Evolutionary conservation across 1,140 invertebrate genomes (phyloP).

Genomic region (Bombus cullumanus): DNA sequence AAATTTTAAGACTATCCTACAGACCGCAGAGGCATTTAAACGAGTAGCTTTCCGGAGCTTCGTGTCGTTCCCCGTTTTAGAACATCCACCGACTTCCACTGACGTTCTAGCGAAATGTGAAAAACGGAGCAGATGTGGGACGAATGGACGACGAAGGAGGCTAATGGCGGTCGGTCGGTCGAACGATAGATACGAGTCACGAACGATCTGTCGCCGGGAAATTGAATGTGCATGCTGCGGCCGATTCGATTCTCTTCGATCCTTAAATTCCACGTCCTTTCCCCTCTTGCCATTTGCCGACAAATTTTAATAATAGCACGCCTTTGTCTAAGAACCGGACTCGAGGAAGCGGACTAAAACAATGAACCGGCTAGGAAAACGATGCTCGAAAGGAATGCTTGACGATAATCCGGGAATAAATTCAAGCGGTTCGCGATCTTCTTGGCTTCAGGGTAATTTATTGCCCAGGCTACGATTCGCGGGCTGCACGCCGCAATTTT

Average conservation of each 20-base stretch:
- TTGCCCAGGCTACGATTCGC: constrained; percentile 1
- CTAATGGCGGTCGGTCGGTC: constrained; percentile 46
- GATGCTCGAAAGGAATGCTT: not conserved
- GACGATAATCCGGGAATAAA: constrained; percentile 66
- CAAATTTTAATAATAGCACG: constrained; percentile 59
- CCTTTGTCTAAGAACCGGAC: not conserved
- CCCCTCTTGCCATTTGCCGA: not conserved
- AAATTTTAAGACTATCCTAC: no score
- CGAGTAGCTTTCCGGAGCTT: no score
- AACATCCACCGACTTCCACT: no score
- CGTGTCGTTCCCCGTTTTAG: no score
- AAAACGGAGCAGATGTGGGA: not conserved
- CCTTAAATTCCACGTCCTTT: constrained; percentile 61
- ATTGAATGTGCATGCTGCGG: constrained; percentile 42
- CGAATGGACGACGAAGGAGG: not conserved
- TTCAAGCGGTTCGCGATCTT: constrained; percentile 51
- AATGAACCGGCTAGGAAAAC: not conserved
- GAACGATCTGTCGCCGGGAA: constrained; percentile 13
- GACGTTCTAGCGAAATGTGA: not conserved
- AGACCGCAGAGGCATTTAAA: no score
- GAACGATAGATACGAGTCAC: constrained; percentile 35
- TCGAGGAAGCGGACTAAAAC: not conserved
- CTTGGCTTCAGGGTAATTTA: constrained; percentile 57
- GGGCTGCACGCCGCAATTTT: not conserved
- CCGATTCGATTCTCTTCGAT: not conserved